phyloP scores from a whole-genome alignment of 2,797 vertebrate species.

The Stomatorhinus walkeri region DNA sequence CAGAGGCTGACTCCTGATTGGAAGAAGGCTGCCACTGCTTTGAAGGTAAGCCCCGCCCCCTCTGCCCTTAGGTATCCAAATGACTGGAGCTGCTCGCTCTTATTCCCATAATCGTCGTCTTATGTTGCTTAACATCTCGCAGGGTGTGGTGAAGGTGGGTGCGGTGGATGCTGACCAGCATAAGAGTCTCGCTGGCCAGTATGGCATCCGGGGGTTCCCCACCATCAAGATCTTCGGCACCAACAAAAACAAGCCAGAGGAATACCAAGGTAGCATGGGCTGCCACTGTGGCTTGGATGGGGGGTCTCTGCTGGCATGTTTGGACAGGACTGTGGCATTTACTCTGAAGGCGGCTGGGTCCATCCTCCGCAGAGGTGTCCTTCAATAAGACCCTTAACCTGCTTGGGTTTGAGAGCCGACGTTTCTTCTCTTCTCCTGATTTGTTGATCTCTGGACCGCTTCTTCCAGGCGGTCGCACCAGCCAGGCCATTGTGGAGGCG shows the following conservation, averaged over 20 bases:
- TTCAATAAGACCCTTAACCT: not conserved
- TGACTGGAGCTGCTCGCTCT: not conserved
- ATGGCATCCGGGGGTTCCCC: slow-evolving; percentile 83
- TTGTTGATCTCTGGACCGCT: not conserved
- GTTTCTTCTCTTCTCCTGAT: not conserved
- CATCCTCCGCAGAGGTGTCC: not conserved
- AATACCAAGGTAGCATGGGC: slow-evolving; percentile 78
- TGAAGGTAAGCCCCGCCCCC: slow-evolving; percentile 71
- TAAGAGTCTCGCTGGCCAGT: slow-evolving; percentile 82
- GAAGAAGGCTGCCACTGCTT: slow-evolving; percentile 88
- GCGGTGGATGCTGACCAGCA: slow-evolving; percentile 91
- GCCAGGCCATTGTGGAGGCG: slow-evolving; percentile 80
- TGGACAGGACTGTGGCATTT: not conserved
- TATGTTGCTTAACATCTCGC: slow-evolving; percentile 5
- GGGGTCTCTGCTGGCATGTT: not conserved
- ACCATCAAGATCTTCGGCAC: slow-evolving; percentile 94
- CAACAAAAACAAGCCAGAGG: slow-evolving; percentile 90
- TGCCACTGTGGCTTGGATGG: not conserved
- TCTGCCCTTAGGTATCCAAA: not conserved
- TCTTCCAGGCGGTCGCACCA: slow-evolving; percentile 73
- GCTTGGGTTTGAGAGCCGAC: not conserved
- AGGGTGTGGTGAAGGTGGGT: slow-evolving; percentile 89
- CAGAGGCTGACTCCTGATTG: slow-evolving; percentile 79
- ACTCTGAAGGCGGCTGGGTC: not conserved
- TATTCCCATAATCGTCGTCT: not conserved